Evolutionary conservation across 2,113 vertebrate genomes (phyloP).

Genomic region (Salvator merianae): DNA sequence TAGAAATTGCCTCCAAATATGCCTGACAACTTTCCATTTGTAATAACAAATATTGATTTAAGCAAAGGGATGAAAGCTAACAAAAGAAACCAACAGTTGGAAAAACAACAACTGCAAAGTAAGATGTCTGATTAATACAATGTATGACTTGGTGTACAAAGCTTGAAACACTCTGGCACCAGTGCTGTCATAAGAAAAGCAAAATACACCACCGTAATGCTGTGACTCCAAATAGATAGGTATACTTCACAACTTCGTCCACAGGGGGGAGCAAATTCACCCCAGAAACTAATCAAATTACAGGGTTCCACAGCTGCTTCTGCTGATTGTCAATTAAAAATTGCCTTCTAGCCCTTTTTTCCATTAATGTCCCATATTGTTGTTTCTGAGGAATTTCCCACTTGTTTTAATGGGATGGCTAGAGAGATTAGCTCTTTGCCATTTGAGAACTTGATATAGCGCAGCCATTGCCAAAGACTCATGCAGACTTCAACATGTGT

Average conservation of each 20-base stretch:
- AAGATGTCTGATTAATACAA: not conserved
- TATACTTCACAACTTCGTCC: constrained; percentile 17
- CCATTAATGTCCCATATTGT: constrained; percentile 13
- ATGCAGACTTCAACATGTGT: constrained; percentile 47
- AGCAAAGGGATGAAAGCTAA: not conserved
- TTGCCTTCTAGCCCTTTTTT: constrained; percentile 24
- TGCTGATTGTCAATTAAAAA: constrained; percentile 29
- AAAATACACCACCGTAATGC: not conserved
- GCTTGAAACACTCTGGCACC: not conserved
- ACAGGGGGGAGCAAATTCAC: constrained; percentile 29
- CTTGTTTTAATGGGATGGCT: constrained; percentile 38
- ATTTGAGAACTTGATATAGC: constrained; percentile 45
- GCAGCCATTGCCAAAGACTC: constrained; percentile 40
- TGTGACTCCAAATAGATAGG: constrained; percentile 18
- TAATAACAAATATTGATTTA: not conserved
- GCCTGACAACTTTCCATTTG: not conserved
- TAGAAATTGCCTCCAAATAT: not conserved
- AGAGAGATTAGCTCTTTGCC: constrained; percentile 34
- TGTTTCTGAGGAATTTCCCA: constrained; percentile 36
- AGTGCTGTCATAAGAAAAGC: not conserved
- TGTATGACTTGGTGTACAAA: not conserved
- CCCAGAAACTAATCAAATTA: constrained; percentile 43
- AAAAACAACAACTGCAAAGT: not conserved
- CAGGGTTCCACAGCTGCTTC: constrained; percentile 33
- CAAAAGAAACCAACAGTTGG: not conserved